A percentile compares a stretch with the other conserved stretches of the same genome.
phyloP scores from a whole-genome alignment of 2,888 invertebrate genomes.

The Rotaria macrura region DNA sequence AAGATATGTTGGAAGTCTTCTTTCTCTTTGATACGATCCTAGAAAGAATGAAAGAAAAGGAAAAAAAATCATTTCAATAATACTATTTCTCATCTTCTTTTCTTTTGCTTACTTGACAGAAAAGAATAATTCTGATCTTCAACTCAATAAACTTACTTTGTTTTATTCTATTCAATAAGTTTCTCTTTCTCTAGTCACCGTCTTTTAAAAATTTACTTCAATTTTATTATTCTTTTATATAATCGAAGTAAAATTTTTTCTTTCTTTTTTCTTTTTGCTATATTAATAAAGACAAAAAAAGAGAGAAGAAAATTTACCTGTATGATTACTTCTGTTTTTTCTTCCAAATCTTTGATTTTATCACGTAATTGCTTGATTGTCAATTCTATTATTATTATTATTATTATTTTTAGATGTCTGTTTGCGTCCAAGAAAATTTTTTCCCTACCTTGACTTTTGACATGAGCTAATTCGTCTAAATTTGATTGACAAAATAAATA shows the following conservation, averaged over 20 bases:
- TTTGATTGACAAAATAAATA: too few species aligned
- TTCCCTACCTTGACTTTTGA: slow-evolving; percentile 52
- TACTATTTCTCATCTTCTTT: background rate
- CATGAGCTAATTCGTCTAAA: slow-evolving; percentile 52
- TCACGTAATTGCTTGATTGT: slow-evolving; percentile 54
- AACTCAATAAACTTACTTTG: background rate
- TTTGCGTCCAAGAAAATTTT: background rate
- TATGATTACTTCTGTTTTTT: slow-evolving; percentile 48
- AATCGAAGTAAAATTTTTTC: background rate
- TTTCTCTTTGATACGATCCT: slow-evolving; percentile 14
- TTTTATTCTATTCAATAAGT: background rate
- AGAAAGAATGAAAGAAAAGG: background rate
- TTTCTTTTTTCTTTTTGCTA: background rate
- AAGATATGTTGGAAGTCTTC: slow-evolving; percentile 23
- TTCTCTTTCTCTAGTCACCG: background rate
- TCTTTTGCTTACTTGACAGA: too few species aligned
- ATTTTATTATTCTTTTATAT: background rate
- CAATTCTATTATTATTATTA: slow-evolving; percentile 42
- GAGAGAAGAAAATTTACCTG: slow-evolving; percentile 40
- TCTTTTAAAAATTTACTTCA: background rate
- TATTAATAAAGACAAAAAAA: background rate
- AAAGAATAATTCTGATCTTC: background rate
- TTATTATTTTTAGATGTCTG: too few species aligned
- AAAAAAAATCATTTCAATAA: background rate
- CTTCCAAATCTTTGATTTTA: slow-evolving; percentile 51